Evolutionary conservation across 2,113 vertebrate species (phyloP), one percentile per base, ranked within the genome.

Genomic region (Tyrannus savana): DNA sequence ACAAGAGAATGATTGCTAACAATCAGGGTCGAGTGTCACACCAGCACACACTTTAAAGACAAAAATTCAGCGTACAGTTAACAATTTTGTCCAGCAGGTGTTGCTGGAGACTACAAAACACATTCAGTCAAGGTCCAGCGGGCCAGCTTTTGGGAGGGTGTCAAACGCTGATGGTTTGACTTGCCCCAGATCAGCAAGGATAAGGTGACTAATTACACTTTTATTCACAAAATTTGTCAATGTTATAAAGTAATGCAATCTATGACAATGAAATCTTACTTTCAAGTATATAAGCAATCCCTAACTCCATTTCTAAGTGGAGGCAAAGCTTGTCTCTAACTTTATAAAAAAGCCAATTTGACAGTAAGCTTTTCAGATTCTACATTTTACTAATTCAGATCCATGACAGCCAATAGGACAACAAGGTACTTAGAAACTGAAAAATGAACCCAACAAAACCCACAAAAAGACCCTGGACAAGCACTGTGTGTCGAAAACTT

Each of bases 21-120:
- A 53, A 5, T 18, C 68, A 11, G 23, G 19, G 21, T 9, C 1
- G 0, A 62, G 56, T 27, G 56, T 46, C 39, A 30, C 9, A n/a
- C 10, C 62, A 37, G 71, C 49, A 53, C 64, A 44, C 35, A 47
- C 19, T 50, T 63, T 7, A 2, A 67, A 78, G 52, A 79, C 28
- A 87, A 90, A 83, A 47, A 41, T 22, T 28, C 16, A 47, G n/a
- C 8, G 21, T 35, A 87, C 77, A 53, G 42, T 89, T 83, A 82
- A 68, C 75, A 19, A 0, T 66, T 92, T 85, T 87, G 62, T 87
- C 95, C 95, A 94, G 84, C 82, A 97, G 95, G 82, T 95, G 97
- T 63, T 93, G 94, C 97, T 96, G 77, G 44, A 95, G 87, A 72
- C 90, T 83, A 77, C 44, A 58, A 37, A 92, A 95, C 76, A 75